A percentile compares a stretch with the other conserved stretches of the same genome.
Evolutionary conservation across 1,140 invertebrate genomes (phyloP).

Genomic region (Eueides isabella): DNA sequence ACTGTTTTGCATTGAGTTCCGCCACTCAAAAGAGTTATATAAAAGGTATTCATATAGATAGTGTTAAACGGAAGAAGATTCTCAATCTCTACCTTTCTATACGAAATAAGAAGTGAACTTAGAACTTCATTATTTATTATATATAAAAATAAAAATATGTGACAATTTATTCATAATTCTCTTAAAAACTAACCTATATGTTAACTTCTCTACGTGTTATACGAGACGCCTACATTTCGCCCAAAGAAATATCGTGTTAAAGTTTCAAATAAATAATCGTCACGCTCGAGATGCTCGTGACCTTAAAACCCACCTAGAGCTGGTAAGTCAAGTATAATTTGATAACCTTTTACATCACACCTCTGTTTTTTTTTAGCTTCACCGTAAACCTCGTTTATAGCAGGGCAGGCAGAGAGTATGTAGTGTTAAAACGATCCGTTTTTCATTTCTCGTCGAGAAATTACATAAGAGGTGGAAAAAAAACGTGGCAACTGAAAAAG

Average conservation of each 20-base stretch:
- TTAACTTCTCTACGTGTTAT: background rate
- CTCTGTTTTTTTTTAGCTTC: background rate
- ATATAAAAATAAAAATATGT: background rate
- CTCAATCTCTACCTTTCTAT: too few relatives aligned
- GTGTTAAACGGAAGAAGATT: too few relatives aligned
- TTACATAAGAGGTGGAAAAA: too few relatives aligned
- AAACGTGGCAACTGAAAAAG: too few relatives aligned
- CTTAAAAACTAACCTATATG: background rate
- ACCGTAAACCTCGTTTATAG: background rate
- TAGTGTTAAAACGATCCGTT: background rate
- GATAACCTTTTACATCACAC: background rate
- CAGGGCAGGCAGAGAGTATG: too few relatives aligned
- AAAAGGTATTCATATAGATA: too few relatives aligned
- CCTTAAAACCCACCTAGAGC: background rate
- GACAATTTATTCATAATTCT: background rate
- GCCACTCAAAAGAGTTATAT: too few relatives aligned
- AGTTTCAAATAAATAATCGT: conserved; percentile 2
- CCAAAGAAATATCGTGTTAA: background rate
- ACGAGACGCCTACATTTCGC: background rate
- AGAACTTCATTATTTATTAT: too few relatives aligned
- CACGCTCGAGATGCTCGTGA: background rate
- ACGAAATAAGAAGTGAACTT: too few relatives aligned
- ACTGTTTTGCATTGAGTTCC: too few relatives aligned
- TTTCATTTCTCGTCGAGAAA: background rate
- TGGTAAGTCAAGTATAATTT: background rate